Base-by-base conservation (phyloP, 2,888 invertebrate species). In the Melitaea athalia region DNA sequence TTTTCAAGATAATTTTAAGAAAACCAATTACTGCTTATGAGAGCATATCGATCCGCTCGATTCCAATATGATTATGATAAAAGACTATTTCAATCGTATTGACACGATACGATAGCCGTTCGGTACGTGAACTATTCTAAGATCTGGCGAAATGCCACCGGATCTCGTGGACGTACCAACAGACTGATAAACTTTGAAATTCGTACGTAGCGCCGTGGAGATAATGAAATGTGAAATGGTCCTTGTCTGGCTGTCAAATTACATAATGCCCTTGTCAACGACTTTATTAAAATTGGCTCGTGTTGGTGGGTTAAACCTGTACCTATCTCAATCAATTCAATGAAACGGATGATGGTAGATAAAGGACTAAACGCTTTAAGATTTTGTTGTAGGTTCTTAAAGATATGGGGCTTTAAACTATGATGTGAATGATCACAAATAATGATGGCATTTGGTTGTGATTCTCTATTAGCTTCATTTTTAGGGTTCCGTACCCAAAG, bases 101-200 rank as follows among this genome's bases (percentile, higher is more conserved):
- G 63, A 64, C 69, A 61, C 45, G 6, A n/a, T 8, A 63, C 55
- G 55, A 55, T 66, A 17, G 33, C 49, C 24, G 33, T 50, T 47
- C 60, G 66, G 64, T 52, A 64, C 71, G 67, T 62, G 49, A 63
- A 72, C 71, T 72, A 72, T 72, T 72, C 71, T 69, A 63, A 38
- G 69, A 64, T 52, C 67, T 69, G 71, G 71, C 71, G 64, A 4
- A 12, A 14, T 67, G 71, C 71, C 71, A 63, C 24, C 33, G 31
- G 60, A 49, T 55, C 33, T 33, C 14, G 38, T 55, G 49, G 55
- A 33, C 66, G 47, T 53, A 55, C 33, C 42, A n/a, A 47, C 12
- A 17, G 12, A 67, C 42, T 6, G 14, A n/a, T 55, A 42, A n/a
- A 49, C 42, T 24, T 24, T 24, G 24, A 24, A 24, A 24, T 3